A percentile compares a stretch with the other conserved stretches of the same genome.
Evolutionary conservation across 30 jellyfish, hydroid and myxozoan genomes (phyloP).

Genomic region (Cassiopea xamachana): DNA sequence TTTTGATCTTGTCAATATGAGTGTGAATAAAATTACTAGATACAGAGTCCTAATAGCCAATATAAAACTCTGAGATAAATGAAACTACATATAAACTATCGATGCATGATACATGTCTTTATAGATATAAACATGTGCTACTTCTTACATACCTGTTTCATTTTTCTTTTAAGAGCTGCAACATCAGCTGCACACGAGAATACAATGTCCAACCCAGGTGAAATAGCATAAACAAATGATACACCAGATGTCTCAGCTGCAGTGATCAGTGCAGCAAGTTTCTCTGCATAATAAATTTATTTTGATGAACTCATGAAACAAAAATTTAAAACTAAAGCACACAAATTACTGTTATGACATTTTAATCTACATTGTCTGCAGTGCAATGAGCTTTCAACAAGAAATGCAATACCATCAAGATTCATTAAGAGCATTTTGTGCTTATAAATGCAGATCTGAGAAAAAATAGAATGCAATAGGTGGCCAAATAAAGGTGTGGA

Average conservation of each 20-base stretch:
- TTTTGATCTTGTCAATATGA: too few species aligned
- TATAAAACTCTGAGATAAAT: too few species aligned
- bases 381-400: too few species aligned
- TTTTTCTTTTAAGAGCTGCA: conserved; percentile 89
- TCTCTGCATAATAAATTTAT: conserved; percentile 27
- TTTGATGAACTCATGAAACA: neutral
- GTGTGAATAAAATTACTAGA: too few species aligned
- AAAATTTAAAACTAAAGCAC: neutral
- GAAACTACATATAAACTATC: too few species aligned
- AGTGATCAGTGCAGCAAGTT: conserved; percentile 72
- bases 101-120: too few species aligned
- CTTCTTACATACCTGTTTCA: conserved; percentile 79
- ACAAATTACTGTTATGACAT: neutral
- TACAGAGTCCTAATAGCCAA: too few species aligned
- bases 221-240: conserved; percentile 92
- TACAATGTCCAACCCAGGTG: conserved; percentile 97
- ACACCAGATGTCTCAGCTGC: conserved; percentile 80
- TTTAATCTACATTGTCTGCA: neutral
- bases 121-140: neutral
- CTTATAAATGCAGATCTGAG: too few species aligned
- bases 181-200: conserved; percentile 92
- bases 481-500: too few species aligned
- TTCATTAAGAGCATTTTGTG: too few species aligned
- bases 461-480: too few species aligned
- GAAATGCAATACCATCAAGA: too few species aligned